Percentiles rank a stretch among this genome's conserved stretches.
Evolutionary conservation across 2,797 vertebrate genomes (phyloP).

Genomic region (Psittacula echo): DNA sequence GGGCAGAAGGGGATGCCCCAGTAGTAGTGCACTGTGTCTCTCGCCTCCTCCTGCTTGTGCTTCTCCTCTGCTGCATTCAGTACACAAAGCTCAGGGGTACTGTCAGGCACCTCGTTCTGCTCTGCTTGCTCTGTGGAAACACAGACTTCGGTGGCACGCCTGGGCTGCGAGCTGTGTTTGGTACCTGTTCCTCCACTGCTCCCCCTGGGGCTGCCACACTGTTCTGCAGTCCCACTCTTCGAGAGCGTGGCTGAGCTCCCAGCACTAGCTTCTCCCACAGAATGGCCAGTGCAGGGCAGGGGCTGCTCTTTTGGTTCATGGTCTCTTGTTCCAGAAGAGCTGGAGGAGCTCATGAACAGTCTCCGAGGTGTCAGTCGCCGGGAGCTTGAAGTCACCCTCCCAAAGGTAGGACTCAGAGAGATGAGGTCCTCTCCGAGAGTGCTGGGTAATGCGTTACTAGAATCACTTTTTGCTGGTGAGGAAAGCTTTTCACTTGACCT

Average conservation of each 20-base stretch:
- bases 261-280: slow-evolving; percentile 42
- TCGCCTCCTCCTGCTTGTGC: slow-evolving; percentile 60
- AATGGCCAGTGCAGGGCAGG: slow-evolving; percentile 62
- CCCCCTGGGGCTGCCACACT: not conserved
- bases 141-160: slow-evolving; percentile 3
- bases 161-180: slow-evolving; percentile 30
- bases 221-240: not conserved
- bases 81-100: not conserved
- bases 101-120: slow-evolving; percentile 21
- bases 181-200: slow-evolving; percentile 53
- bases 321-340: slow-evolving; percentile 53
- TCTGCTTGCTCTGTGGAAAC: slow-evolving; percentile 47
- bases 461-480: slow-evolving; percentile 66
- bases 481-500: slow-evolving; percentile 72
- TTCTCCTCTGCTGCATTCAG: slow-evolving; percentile 17
- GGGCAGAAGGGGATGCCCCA: slow-evolving; percentile 98
- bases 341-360: slow-evolving; percentile 67
- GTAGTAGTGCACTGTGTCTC: slow-evolving; percentile 87
- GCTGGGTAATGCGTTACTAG: slow-evolving; percentile 31
- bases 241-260: slow-evolving; percentile 52
- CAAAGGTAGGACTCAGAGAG: slow-evolving; percentile 79
- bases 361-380: slow-evolving; percentile 72
- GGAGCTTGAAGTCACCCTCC: slow-evolving; percentile 63
- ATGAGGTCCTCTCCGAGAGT: slow-evolving; percentile 35
- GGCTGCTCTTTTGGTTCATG: slow-evolving; percentile 66